A percentile compares a stretch with the other conserved stretches of the same genome.
Conservation (phyloP, 1,140 invertebrate species). For the Euura saliciscinereae region DNA sequence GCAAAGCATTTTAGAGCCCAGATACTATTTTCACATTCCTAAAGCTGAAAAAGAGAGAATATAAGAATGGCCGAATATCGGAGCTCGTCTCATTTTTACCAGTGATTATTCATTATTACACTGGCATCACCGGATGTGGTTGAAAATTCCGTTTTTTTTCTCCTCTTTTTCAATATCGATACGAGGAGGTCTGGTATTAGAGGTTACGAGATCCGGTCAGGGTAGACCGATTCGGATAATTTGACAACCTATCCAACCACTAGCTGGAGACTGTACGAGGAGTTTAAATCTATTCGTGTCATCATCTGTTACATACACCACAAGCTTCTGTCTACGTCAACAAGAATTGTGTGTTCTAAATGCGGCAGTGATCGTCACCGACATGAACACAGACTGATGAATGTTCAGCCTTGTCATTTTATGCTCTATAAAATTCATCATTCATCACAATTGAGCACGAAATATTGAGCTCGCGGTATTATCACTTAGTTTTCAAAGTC, state of each 20-base stretch:
- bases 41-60: too few relatives aligned
- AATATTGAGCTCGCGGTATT: not conserved
- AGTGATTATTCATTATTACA: too few relatives aligned
- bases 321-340: not conserved
- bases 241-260: not conserved
- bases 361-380: conserved; percentile 10
- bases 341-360: conserved; percentile 16
- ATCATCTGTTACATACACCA: not conserved
- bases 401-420: too few relatives aligned
- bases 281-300: not conserved
- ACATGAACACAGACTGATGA: too few relatives aligned
- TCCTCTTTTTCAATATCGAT: not conserved
- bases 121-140: too few relatives aligned
- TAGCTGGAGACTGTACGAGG: too few relatives aligned
- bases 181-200: not conserved
- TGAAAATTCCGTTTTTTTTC: too few relatives aligned
- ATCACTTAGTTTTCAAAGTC: not conserved
- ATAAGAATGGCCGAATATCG: too few relatives aligned
- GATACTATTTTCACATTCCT: too few relatives aligned
- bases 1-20: too few relatives aligned
- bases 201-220: not conserved
- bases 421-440: not conserved
- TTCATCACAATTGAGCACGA: not conserved
- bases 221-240: not conserved
- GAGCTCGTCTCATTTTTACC: too few relatives aligned